Evolutionary conservation across 2,888 invertebrate genomes (phyloP).

Genomic region (Trissolcus japonicus): DNA sequence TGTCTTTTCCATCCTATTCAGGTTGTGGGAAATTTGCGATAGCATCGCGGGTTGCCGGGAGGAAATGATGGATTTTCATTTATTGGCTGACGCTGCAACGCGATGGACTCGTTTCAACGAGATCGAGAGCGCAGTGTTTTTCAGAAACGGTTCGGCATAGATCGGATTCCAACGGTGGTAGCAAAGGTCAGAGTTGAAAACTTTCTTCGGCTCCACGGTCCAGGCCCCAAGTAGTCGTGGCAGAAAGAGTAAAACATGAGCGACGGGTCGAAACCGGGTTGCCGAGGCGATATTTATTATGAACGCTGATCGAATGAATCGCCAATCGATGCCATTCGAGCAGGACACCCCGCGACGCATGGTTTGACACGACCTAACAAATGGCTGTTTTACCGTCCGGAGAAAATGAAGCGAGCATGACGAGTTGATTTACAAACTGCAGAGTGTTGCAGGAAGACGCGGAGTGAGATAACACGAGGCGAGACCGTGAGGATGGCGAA

Average conservation of each 20-base stretch:
- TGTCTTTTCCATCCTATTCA: constrained; percentile 5
- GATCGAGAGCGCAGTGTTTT: neutral
- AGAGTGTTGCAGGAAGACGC: constrained; percentile 57
- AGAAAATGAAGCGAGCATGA: constrained; percentile 77
- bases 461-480: constrained; percentile 50
- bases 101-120: constrained; percentile 11
- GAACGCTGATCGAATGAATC: constrained; percentile 72
- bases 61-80: constrained; percentile 34
- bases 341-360: constrained; percentile 72
- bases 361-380: constrained; percentile 75
- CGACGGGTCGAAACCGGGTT: constrained; percentile 47
- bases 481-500: constrained; percentile 15
- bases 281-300: constrained; percentile 55
- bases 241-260: constrained; percentile 40
- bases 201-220: constrained; percentile 28
- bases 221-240: constrained; percentile 27
- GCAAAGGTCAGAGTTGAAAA: constrained; percentile 45
- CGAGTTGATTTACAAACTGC: constrained; percentile 74
- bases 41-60: constrained; percentile 5
- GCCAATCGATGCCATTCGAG: constrained; percentile 74
- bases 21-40: constrained; percentile 41
- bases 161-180: constrained; percentile 20
- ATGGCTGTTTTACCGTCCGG: constrained; percentile 75
- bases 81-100: constrained; percentile 8
- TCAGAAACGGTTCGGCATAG: constrained; percentile 7